Evolutionary conservation across 2,888 invertebrate species (phyloP).

Genomic region (Ceriagrion tenellum): DNA sequence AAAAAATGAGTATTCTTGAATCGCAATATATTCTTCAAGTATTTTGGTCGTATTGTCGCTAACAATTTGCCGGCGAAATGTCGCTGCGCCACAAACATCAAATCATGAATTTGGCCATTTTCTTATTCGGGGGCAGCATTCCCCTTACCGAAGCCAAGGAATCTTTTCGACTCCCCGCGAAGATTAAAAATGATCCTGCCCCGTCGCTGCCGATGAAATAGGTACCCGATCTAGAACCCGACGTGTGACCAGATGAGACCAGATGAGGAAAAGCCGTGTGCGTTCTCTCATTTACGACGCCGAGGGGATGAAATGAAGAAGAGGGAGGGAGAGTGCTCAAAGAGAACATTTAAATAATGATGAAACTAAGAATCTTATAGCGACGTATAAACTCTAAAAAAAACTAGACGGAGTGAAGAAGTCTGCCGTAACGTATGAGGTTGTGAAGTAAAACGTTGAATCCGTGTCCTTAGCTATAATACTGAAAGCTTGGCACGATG

Average conservation of each 20-base stretch:
- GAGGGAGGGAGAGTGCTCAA: not conserved
- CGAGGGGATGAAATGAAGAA: not conserved
- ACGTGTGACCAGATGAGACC: not conserved
- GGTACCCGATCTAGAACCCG: not conserved
- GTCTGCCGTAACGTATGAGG: conserved; percentile 56
- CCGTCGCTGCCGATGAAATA: not conserved
- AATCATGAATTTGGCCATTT: not conserved
- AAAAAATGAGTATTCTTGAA: not conserved
- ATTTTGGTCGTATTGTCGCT: not conserved
- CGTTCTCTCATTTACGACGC: not conserved
- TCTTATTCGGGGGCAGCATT: not conserved
- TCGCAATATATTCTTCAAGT: too few species aligned
- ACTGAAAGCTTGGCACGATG: not conserved
- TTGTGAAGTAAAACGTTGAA: not conserved
- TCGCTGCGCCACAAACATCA: not conserved
- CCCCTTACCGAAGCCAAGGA: not conserved
- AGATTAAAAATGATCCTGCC: not conserved
- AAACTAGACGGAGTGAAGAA: not conserved
- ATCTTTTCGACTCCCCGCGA: not conserved
- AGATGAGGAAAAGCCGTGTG: not conserved
- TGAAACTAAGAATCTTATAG: not conserved
- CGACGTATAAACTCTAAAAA: not conserved
- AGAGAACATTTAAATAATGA: not conserved
- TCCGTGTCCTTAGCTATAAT: not conserved
- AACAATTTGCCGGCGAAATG: not conserved